Percentiles rank a stretch among this genome's conserved stretches.
These are phyloP conservation scores for Halyomorpha halys DNA, from an alignment of 1,140 invertebrate genomes.

Conservation along the genomic window DNA sequence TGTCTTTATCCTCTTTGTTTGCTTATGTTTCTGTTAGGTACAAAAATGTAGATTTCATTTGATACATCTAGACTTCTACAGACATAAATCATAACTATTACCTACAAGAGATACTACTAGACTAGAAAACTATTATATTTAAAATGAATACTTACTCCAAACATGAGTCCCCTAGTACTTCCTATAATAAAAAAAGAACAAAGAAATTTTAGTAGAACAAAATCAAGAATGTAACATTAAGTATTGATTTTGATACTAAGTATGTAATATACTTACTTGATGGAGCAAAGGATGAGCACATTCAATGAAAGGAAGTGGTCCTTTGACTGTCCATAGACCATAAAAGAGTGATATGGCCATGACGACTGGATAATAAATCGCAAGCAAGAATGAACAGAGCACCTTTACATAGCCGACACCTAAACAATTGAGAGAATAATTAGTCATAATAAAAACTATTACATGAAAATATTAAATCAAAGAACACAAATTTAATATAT, in stretches of 20 bases:
- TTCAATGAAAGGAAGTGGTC: constrained; percentile 41
- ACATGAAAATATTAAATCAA: neutral
- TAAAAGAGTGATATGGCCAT: constrained; percentile 42
- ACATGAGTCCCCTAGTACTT: constrained; percentile 36
- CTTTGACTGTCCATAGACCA: constrained; percentile 42
- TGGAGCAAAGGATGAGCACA: constrained; percentile 33
- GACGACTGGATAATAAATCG: constrained; percentile 43
- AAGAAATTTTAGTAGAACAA: neutral
- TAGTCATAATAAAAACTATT: neutral
- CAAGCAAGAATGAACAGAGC: constrained; percentile 39
- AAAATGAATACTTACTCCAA: constrained; percentile 37
- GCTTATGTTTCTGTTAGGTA: too few relatives aligned
- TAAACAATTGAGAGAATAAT: constrained; percentile 35
- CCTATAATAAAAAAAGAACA: constrained; percentile 35
- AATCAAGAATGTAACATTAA: too few relatives aligned
- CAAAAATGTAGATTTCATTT: too few relatives aligned
- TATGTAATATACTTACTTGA: too few relatives aligned
- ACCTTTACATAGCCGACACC: constrained; percentile 47
- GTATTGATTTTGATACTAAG: too few relatives aligned
- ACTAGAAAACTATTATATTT: neutral
- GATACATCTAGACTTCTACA: too few relatives aligned
- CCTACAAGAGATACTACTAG: too few relatives aligned
- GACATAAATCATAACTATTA: too few relatives aligned
- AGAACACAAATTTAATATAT: too few relatives aligned
- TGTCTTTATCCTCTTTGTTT: too few relatives aligned